Evolutionary conservation across 2,888 invertebrate genomes (phyloP).

Genomic region (Pomacea canaliculata): DNA sequence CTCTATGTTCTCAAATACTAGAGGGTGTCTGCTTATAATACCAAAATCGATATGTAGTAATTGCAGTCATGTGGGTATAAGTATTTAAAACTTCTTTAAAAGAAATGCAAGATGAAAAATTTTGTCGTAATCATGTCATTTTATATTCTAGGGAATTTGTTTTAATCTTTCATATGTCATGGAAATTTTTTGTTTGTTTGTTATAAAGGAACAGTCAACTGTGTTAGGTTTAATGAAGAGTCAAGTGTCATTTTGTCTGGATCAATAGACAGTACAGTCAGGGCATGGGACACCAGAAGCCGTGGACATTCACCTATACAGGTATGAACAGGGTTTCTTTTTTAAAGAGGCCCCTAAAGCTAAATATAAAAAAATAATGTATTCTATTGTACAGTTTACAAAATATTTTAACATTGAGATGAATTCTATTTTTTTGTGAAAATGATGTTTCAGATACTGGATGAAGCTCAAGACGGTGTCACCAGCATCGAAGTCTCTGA

Average conservation of each 20-base stretch:
- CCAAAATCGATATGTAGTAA: background rate
- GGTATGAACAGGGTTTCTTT: slow-evolving; percentile 60
- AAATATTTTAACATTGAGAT: background rate
- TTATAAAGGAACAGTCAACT: slow-evolving; percentile 80
- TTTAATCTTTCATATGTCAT: too few relatives aligned
- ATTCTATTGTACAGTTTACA: too few relatives aligned
- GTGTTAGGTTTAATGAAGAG: slow-evolving; percentile 93
- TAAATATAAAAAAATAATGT: too few relatives aligned
- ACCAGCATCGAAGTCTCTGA: slow-evolving; percentile 79
- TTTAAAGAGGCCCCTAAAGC: background rate
- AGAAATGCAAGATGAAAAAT: too few relatives aligned
- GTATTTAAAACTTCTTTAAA: background rate
- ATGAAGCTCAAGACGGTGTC: slow-evolving; percentile 92
- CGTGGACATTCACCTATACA: slow-evolving; percentile 81
- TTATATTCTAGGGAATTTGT: background rate
- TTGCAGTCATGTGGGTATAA: background rate
- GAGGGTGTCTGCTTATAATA: background rate
- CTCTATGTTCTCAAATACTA: background rate
- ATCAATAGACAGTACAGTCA: slow-evolving; percentile 91
- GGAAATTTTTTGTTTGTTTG: background rate
- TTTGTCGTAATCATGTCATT: background rate
- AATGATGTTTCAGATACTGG: slow-evolving; percentile 73
- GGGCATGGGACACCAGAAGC: slow-evolving; percentile 88
- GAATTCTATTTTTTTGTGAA: too few relatives aligned
- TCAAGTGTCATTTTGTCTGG: slow-evolving; percentile 93